Evolutionary conservation across 2,888 invertebrate genomes (phyloP), one percentile per base, ranked within the genome.

Genomic region (Helicoverpa assulta): DNA sequence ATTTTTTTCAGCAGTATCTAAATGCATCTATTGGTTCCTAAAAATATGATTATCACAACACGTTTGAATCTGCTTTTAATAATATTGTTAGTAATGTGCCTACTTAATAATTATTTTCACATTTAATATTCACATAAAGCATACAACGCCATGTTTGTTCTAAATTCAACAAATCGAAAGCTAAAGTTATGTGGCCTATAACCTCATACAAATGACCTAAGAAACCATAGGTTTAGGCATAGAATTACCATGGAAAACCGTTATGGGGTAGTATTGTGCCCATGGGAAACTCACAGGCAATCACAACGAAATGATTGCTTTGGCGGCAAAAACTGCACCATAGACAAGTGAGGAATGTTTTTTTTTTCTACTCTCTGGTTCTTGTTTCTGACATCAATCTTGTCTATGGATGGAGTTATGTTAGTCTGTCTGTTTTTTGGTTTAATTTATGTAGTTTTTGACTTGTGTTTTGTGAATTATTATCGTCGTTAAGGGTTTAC

Each of bases 251-350:
- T 79, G 47, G 47, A 75, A 78, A 64, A 66, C 62, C 59, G 63
- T 67, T 65, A 75, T 57, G 19, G 62, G 63, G 33, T 70, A 40
- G 59, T 59, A 72, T 73, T 71, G 74, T 70, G 14, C 78, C 76
- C 81, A 84, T 85, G 84, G 75, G 78, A 76, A 80, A 76, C 19
- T 82, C 82, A 71, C 82, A 82, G 67, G 80, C 86, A 89, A 87
- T 88, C 85, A 82, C 75, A 82, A 81, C 82, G 67, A 85, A 89
- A 89, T 89, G 85, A 86, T 88, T 86, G 81, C 74, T 74, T 79
- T 60, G 57, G 68, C 72, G 71, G 78, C 72, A 85, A 85, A 83
- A 85, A 76, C 64, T 68, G 18, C 37, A 67, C 70, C 60, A 70
- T 51, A 70, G 59, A 71, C 53, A 51, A 37, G 52, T 67, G 50